Percentiles rank a stretch among this genome's conserved stretches.
Evolutionary conservation across 2,113 vertebrate species (phyloP).

Genomic region (Baryphthengus martii): DNA sequence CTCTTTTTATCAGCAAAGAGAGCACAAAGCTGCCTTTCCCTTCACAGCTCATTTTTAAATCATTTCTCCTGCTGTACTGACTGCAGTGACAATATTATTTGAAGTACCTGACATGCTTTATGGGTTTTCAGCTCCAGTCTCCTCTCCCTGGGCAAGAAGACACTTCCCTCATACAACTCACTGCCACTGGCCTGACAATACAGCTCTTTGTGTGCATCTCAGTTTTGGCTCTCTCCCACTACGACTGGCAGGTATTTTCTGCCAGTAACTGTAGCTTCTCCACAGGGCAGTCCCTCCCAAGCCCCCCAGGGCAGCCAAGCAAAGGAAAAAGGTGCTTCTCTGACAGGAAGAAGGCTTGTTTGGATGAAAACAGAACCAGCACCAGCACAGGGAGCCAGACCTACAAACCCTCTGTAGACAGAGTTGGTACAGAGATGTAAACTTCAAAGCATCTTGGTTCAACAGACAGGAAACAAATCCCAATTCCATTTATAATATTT

Average conservation of each 20-base stretch:
- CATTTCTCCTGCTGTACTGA: neutral
- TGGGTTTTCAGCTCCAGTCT: neutral
- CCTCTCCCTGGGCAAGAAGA: neutral
- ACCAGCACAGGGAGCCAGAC: neutral
- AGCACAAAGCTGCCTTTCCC: neutral
- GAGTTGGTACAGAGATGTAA: neutral
- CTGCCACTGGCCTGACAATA: neutral
- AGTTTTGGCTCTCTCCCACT: neutral
- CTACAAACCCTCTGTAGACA: neutral
- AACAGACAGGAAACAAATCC: neutral
- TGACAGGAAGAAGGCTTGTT: neutral
- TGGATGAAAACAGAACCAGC: neutral
- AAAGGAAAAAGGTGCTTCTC: neutral
- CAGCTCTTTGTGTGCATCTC: neutral
- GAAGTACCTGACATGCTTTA: neutral
- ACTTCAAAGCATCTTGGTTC: neutral
- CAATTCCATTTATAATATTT: neutral
- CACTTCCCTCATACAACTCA: neutral
- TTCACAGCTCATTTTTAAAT: neutral
- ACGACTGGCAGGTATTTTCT: neutral
- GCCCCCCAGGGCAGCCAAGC: neutral
- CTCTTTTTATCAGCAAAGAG: neutral
- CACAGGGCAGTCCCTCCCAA: neutral
- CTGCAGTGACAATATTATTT: neutral
- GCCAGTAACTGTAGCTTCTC: neutral